phyloP scores from a whole-genome alignment of 2,888 invertebrate species.

The Cyclophora albipunctata region DNA sequence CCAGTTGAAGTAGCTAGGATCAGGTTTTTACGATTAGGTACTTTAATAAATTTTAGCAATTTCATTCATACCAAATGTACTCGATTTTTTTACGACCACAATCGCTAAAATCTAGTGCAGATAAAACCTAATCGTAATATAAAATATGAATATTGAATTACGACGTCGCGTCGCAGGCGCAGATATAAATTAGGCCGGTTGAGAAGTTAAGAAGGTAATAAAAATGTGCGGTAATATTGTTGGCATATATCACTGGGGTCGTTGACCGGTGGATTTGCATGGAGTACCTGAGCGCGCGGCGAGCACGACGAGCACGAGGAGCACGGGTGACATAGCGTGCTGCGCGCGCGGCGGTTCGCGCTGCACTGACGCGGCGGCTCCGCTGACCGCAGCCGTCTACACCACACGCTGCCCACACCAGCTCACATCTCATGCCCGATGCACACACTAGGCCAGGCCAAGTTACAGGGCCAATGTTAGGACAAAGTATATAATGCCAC shows the following conservation, averaged over 20 bases:
- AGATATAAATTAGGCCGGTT: conserved; percentile 22
- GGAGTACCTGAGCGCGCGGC: conserved; percentile 39
- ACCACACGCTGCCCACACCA: neutral
- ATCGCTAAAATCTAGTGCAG: too few species aligned
- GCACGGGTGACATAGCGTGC: conserved; percentile 24
- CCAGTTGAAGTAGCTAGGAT: too few species aligned
- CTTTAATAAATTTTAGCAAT: neutral
- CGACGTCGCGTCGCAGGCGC: too few species aligned
- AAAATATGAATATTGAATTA: neutral
- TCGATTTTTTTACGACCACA: too few species aligned
- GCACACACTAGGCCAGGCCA: neutral
- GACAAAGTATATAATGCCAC: too few species aligned
- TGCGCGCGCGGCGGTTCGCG: conserved; percentile 25
- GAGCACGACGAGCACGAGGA: conserved; percentile 29
- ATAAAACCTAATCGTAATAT: neutral
- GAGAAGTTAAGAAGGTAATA: conserved; percentile 17
- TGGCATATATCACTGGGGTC: conserved; percentile 42
- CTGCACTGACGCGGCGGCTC: conserved; percentile 26
- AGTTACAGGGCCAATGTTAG: too few species aligned
- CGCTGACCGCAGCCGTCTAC: neutral
- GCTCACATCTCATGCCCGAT: neutral
- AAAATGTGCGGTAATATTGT: conserved; percentile 23
- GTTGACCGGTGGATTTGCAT: conserved; percentile 55
- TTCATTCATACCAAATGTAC: too few species aligned
- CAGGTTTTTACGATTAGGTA: neutral